These are phyloP conservation scores for Panthera uncia DNA, from an alignment of 2,113 vertebrate species.

Conservation along the genomic window DNA sequence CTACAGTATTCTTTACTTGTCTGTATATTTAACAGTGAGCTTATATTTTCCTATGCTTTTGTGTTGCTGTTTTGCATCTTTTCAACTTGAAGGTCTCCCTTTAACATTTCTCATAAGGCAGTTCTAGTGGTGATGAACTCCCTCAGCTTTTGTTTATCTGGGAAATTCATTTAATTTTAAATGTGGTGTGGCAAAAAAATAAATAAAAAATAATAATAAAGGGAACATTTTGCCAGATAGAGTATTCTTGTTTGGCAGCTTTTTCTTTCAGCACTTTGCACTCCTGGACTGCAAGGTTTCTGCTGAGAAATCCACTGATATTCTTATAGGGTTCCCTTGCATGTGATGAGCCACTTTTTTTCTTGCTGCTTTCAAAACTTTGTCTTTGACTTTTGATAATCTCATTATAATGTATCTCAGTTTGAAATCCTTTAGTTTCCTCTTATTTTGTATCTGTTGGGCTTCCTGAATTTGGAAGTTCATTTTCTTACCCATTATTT, in stretches of 20 bases:
- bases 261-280: not conserved
- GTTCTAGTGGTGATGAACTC: not conserved
- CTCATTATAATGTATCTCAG: not conserved
- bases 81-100: not conserved
- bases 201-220: no score
- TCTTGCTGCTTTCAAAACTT: not conserved
- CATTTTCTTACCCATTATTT: not conserved
- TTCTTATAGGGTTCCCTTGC: not conserved
- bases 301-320: not conserved
- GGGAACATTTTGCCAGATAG: not conserved
- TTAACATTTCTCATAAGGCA: not conserved
- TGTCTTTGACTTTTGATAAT: not conserved
- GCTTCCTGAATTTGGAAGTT: not conserved
- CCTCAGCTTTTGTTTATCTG: not conserved
- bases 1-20: not conserved
- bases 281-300: not conserved
- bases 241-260: not conserved
- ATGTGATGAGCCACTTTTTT: not conserved
- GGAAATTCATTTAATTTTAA: not conserved
- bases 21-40: not conserved
- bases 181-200: not conserved
- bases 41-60: not conserved
- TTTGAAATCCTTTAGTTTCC: not conserved
- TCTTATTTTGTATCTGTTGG: not conserved
- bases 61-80: not conserved